Evolutionary conservation across 1,140 invertebrate genomes (phyloP), one percentile per base, ranked within the genome.

Genomic region (Panagrolaimus sp.): DNA sequence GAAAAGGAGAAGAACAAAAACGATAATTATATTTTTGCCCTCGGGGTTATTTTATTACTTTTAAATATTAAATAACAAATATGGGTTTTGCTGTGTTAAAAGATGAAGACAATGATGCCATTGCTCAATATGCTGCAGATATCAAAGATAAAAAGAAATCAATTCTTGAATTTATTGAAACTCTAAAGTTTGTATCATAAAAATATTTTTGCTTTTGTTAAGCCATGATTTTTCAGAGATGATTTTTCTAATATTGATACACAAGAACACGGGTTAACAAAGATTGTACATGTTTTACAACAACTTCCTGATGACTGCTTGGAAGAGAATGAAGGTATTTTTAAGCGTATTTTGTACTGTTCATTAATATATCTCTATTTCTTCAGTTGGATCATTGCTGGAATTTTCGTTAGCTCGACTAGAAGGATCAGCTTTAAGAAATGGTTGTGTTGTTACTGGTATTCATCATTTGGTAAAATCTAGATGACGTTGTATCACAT

Each of bases 391-490:
- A 10, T 58, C 52, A 4, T 28, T 58, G 21, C 52, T 58, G 10
- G 52, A 58, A 14, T 58, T 58, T n/a, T 28, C 17, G 3, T 28
- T 58, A 12, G 12, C 21, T 2, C 1, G 21, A 4, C 52, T 58
- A 21, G 52, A 58, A 17, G 52, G 21, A 58, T 58, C 52, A 28
- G 52, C 52, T 26, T 58, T 58, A 28, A 21, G 52, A 12, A 26
- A 21, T 26, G 52, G 52, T 3, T 58, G 52, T 26, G 52, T 17
- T 12, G 28, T 58, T 21, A 28, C 21, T 12, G 63, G 38, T 65
- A 32, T 65, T 26, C 63, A 65, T 65, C 63, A 65, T 65, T 32
- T 65, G 17, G 63, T 65, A 65, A n/a, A n/a, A 43, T 21, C 32
- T 43, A n/a, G n/a, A n/a, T 24, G 9, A 38, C 24, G 9, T 7